Percentiles rank a stretch among this genome's conserved stretches.
Conservation (phyloP, 2,888 invertebrate species). For the Neuroscelio doddi region DNA sequence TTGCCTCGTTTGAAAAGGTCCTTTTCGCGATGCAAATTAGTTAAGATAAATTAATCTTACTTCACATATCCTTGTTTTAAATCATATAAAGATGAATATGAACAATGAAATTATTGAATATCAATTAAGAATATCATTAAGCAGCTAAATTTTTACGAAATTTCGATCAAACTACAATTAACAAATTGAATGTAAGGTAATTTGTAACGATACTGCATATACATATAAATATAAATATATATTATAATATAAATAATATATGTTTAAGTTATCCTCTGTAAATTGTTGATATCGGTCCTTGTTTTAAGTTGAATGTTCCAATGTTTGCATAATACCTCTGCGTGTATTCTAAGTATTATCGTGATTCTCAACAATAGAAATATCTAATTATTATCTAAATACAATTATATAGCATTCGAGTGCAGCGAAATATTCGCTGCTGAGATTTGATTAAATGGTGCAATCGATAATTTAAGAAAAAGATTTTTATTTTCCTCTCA, state of each 20-base stretch:
- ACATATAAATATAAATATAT: slow-evolving; percentile 12
- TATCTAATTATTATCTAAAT: slow-evolving; percentile 26
- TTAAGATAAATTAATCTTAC: slow-evolving; percentile 17
- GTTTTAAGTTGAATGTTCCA: slow-evolving; percentile 10
- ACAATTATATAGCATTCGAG: slow-evolving; percentile 16
- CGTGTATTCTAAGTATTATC: slow-evolving; percentile 26
- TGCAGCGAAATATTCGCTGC: background rate
- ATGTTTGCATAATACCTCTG: slow-evolving; percentile 24
- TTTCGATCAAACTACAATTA: slow-evolving; percentile 38
- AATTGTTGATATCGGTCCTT: slow-evolving; percentile 32
- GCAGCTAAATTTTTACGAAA: slow-evolving; percentile 47
- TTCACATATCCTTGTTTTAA: slow-evolving; percentile 47
- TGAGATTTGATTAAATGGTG: slow-evolving; percentile 18
- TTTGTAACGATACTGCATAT: slow-evolving; percentile 36
- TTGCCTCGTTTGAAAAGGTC: slow-evolving; percentile 13
- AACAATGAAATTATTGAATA: slow-evolving; percentile 17
- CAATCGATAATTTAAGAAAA: slow-evolving; percentile 23
- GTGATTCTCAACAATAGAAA: slow-evolving; percentile 12
- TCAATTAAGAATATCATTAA: slow-evolving; percentile 29
- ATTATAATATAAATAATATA: slow-evolving; percentile 33
- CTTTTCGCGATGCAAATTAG: slow-evolving; percentile 9
- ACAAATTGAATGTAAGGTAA: slow-evolving; percentile 33
- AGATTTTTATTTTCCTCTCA: background rate
- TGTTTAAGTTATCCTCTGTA: slow-evolving; percentile 40
- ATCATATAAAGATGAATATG: slow-evolving; percentile 33